phyloP scores from a whole-genome alignment of 2,888 invertebrate species.

The Cecidostiba fungosa region DNA sequence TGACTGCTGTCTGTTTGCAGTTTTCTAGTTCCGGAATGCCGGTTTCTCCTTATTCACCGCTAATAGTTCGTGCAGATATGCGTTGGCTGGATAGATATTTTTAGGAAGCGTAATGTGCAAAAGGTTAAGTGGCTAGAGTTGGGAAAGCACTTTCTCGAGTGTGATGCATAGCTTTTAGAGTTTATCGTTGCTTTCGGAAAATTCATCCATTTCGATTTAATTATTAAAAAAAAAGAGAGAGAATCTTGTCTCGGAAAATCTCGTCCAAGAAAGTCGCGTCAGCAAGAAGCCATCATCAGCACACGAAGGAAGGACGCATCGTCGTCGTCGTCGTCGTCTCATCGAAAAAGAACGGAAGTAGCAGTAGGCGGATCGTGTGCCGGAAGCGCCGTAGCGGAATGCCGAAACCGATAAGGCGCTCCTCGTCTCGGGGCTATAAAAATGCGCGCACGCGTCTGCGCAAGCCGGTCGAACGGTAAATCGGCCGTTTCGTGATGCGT shows the following conservation, averaged over 20 bases:
- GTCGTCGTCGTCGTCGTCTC: background rate
- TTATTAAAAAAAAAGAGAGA: too few relatives aligned
- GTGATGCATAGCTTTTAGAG: too few relatives aligned
- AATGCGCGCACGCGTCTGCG: constrained; percentile 19
- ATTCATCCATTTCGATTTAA: too few relatives aligned
- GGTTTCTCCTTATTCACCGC: background rate
- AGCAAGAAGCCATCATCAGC: too few relatives aligned
- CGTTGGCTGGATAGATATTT: background rate
- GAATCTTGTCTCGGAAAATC: too few relatives aligned
- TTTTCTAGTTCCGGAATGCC: constrained; percentile 15
- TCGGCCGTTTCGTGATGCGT: constrained; percentile 18
- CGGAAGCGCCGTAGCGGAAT: constrained; percentile 63
- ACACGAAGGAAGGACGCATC: background rate
- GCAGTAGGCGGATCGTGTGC: background rate
- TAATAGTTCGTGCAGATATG: background rate
- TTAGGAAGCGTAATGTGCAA: background rate
- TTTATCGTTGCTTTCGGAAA: too few relatives aligned
- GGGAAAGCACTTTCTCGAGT: background rate
- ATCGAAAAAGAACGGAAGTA: constrained; percentile 40
- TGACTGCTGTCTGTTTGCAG: background rate
- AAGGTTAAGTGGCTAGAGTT: background rate
- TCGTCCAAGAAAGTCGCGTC: too few relatives aligned
- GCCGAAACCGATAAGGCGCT: constrained; percentile 63
- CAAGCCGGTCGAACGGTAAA: constrained; percentile 52
- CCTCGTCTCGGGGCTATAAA: background rate